Evolutionary conservation across 2,113 vertebrate species (phyloP).

Genomic region (Paraplagusia blochii): DNA sequence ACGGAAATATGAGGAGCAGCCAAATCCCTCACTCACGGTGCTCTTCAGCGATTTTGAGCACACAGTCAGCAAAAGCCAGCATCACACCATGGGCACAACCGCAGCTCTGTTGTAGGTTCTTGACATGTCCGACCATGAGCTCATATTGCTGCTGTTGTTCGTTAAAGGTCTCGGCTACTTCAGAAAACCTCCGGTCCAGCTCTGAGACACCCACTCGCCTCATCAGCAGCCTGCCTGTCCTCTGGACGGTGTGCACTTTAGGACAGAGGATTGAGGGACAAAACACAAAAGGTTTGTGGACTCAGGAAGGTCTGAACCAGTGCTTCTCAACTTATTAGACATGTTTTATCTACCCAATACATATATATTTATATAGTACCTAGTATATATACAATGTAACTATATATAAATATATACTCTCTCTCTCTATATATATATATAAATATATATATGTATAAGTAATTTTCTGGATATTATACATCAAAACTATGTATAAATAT

Average conservation of each 20-base stretch:
- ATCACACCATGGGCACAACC: slow-evolving; percentile 25
- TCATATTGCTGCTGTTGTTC: slow-evolving; percentile 66
- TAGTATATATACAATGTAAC: no score
- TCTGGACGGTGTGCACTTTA: slow-evolving; percentile 18
- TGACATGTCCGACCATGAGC: slow-evolving; percentile 53
- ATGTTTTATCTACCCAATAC: no score
- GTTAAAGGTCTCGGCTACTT: slow-evolving; percentile 65
- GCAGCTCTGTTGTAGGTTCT: slow-evolving; percentile 47
- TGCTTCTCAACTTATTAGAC: no score
- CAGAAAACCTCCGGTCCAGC: slow-evolving; percentile 61
- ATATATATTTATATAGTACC: no score
- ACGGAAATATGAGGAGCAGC: neutral
- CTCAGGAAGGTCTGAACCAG: no score
- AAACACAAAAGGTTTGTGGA: no score
- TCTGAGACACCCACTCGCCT: slow-evolving; percentile 59
- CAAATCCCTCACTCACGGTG: slow-evolving; percentile 49
- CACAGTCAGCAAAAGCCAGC: slow-evolving; percentile 55
- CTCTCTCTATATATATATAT: no score
- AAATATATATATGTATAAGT: no score
- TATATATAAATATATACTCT: no score
- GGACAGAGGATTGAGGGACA: neutral
- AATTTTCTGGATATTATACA: no score
- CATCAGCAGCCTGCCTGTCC: slow-evolving; percentile 46
- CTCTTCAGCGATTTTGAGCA: slow-evolving; percentile 54
- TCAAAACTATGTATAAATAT: no score